Evolutionary conservation across 1,140 invertebrate species (phyloP).

Genomic region (Eriosoma lanigerum): DNA sequence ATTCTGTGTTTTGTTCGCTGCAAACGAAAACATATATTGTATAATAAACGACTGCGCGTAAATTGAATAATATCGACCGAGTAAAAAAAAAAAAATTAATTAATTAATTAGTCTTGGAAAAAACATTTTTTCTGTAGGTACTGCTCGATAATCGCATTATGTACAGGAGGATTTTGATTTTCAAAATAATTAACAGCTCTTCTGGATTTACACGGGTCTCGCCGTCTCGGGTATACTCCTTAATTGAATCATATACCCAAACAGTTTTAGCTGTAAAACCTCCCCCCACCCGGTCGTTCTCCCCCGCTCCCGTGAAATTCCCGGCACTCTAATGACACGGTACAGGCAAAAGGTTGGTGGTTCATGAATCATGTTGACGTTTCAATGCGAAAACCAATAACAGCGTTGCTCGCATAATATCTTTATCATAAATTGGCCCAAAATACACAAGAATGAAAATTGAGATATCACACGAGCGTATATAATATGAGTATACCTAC

Average conservation of each 20-base stretch:
- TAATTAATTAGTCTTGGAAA: not conserved
- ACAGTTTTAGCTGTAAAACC: not conserved
- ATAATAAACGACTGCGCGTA: no score
- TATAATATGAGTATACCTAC: no score
- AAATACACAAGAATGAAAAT: not conserved
- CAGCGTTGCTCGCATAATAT: conserved; percentile 23
- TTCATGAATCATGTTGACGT: conserved; percentile 33
- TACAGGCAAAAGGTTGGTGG: conserved; percentile 13
- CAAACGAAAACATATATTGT: no score
- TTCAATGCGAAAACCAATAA: conserved; percentile 42
- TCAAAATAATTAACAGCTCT: conserved; percentile 46
- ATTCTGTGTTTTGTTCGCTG: not conserved
- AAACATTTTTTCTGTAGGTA: no score
- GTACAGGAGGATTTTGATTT: conserved; percentile 32
- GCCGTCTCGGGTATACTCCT: not conserved
- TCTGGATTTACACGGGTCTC: conserved; percentile 35
- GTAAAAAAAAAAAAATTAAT: no score
- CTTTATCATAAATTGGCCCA: conserved; percentile 1
- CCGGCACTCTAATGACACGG: conserved; percentile 9
- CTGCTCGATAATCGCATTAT: conserved; percentile 30
- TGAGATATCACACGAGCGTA: conserved; percentile 5
- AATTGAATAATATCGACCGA: no score
- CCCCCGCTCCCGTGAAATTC: not conserved
- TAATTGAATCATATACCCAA: conserved; percentile 42
- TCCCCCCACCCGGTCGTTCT: not conserved